Evolutionary conservation across 1,140 invertebrate species (phyloP).

Genomic region (Brachionus asplanchnoidis): DNA sequence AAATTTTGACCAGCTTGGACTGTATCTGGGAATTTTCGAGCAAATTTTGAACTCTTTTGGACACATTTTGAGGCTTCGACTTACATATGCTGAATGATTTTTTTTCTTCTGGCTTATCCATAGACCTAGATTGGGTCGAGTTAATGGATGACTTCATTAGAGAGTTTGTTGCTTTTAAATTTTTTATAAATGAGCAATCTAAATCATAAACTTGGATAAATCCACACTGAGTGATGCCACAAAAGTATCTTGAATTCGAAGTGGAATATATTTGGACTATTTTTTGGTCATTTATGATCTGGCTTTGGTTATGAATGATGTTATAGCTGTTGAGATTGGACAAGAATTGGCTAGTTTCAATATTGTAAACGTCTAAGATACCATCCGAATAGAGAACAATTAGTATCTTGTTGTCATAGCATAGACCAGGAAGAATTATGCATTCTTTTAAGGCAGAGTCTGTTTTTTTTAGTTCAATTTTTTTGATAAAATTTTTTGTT

Average conservation of each 20-base stretch:
- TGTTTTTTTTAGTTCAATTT: constrained; percentile 13
- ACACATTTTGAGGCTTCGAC: constrained; percentile 1
- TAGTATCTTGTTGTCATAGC: constrained; percentile 17
- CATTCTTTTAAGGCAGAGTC: constrained; percentile 25
- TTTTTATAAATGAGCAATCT: constrained; percentile 25
- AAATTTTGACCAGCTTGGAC: constrained; percentile 59
- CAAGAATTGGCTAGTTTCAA: neutral
- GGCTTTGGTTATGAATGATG: constrained; percentile 18
- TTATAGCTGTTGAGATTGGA: neutral
- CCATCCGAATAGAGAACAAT: constrained; percentile 4
- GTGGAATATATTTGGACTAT: constrained; percentile 23
- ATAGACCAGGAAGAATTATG: neutral
- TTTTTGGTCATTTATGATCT: constrained; percentile 33
- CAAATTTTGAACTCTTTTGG: constrained; percentile 35
- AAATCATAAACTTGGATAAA: constrained; percentile 29
- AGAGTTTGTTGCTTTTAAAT: neutral
- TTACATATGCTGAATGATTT: neutral
- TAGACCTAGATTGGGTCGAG: neutral
- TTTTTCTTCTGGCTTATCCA: constrained; percentile 1
- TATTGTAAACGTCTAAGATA: constrained; percentile 16
- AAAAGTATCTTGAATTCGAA: constrained; percentile 30
- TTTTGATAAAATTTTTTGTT: neutral
- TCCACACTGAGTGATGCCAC: constrained; percentile 3
- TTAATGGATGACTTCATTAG: constrained; percentile 35
- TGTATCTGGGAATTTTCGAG: constrained; percentile 16